Base-by-base conservation (phyloP, 2,888 invertebrate genomes). In the Sinodicranocentrus sp. region DNA sequence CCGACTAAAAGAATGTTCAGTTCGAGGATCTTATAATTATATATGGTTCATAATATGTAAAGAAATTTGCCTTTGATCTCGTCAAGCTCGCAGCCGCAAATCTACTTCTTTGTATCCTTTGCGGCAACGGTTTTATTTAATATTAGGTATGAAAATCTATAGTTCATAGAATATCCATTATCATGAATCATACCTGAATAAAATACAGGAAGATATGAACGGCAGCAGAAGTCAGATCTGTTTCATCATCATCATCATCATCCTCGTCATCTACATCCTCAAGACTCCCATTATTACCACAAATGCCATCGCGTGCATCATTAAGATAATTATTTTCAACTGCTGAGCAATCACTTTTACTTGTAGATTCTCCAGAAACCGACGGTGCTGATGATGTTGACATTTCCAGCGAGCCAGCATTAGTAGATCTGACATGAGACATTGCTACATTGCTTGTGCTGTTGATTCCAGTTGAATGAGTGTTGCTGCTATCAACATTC, bases 161-260 rank as follows among this genome's bases (percentile, higher is more conserved):
- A 39, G 39, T 39, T 5, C 48, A 48, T 48, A 48, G 5, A 48
- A 3, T 10, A 33, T 33, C 33, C 10, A 43, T 5, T 15, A 1
- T 21, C 8, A 61, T 19, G 5, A 26, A 43, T 44, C 10, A 23
- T 52, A 92, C 92, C 91, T 96, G 96, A 88, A 96, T 96, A 68
- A 97, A 96, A 83, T 94, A 94, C 89, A 96, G 94, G 91, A 96
- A 97, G 87, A 96, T 93, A 85, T 96, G 94, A 10, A 97, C 96
- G 72, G 96, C 95, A 25, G 96, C 94, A 90, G 95, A 93, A 59
- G 96, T 95, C 91, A 95, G 95, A 68, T 95, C 93, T 73, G 93
- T 92, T 3, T 95, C 95, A 91, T 96, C 96, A 87, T 80, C 77
- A 5, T 77, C 77, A 8, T 85, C 77, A 8, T 44, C 71, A 10